phyloP scores from a whole-genome alignment of 1,140 invertebrate genomes.

The Pseudomyrmex sp. region DNA sequence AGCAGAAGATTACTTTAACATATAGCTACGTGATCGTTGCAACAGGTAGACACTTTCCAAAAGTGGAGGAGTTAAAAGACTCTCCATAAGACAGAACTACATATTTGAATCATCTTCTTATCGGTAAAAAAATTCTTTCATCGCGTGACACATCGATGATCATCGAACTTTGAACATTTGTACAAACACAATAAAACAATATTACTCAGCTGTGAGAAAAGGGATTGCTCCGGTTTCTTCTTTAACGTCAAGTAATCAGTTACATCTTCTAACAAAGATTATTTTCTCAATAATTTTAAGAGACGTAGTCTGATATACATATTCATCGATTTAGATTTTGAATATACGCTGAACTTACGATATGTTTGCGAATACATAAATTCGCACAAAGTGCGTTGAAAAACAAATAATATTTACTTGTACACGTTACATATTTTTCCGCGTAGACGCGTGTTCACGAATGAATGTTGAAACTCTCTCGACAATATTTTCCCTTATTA shows the following conservation, averaged over 20 bases:
- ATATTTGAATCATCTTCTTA: background rate
- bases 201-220: too few relatives aligned
- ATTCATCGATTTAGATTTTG: background rate
- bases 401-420: background rate
- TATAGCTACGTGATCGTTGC: background rate
- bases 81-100: slow-evolving; percentile 7
- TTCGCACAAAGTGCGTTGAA: too few relatives aligned
- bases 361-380: too few relatives aligned
- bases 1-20: background rate
- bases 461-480: too few relatives aligned
- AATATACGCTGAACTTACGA: background rate
- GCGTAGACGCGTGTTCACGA: too few relatives aligned
- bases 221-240: too few relatives aligned
- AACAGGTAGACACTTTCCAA: slow-evolving; percentile 27
- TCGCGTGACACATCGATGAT: background rate
- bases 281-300: too few relatives aligned
- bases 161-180: too few relatives aligned
- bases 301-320: too few relatives aligned
- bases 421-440: slow-evolving; percentile 5
- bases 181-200: too few relatives aligned
- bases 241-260: too few relatives aligned
- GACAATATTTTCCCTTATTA: background rate
- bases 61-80: slow-evolving; percentile 20
- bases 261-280: too few relatives aligned
- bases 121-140: background rate